A percentile compares a stretch with the other conserved stretches of the same genome.
Conservation (phyloP, 2,888 invertebrate genomes). For the Graphium colonna region DNA sequence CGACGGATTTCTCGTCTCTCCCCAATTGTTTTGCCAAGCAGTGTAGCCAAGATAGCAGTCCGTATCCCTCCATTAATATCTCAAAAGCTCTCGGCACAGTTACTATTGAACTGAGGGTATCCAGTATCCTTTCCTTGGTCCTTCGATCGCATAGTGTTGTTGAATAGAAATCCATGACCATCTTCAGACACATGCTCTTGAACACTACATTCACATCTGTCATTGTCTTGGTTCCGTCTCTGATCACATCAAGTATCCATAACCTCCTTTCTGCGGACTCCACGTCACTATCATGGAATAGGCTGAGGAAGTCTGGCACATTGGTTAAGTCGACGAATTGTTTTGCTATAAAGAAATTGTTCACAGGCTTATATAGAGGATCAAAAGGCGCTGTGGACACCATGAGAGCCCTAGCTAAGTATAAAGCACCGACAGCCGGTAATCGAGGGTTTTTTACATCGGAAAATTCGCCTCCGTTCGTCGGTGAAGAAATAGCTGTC, state of each 20-base stretch:
- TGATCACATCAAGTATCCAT: slow-evolving; percentile 89
- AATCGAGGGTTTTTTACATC: slow-evolving; percentile 66
- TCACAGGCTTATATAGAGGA: slow-evolving; percentile 88
- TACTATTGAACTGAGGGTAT: slow-evolving; percentile 81
- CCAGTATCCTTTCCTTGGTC: slow-evolving; percentile 83
- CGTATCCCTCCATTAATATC: slow-evolving; percentile 83
- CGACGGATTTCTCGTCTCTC: slow-evolving; percentile 45
- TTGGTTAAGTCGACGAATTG: slow-evolving; percentile 86
- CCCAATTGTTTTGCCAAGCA: slow-evolving; percentile 45
- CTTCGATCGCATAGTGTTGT: slow-evolving; percentile 82
- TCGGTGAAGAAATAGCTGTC: slow-evolving; percentile 42
- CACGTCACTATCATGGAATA: slow-evolving; percentile 89
- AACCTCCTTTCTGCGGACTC: slow-evolving; percentile 83
- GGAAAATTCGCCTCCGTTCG: slow-evolving; percentile 30
- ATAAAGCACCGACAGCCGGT: slow-evolving; percentile 82
- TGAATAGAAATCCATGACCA: slow-evolving; percentile 85
- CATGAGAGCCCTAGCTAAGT: slow-evolving; percentile 85
- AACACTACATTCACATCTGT: slow-evolving; percentile 87
- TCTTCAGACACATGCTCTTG: slow-evolving; percentile 87
- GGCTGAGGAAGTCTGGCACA: slow-evolving; percentile 93
- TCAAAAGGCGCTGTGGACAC: slow-evolving; percentile 87
- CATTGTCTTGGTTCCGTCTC: slow-evolving; percentile 87
- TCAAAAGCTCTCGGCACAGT: slow-evolving; percentile 83
- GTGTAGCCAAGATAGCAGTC: slow-evolving; percentile 86
- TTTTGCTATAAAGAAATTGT: slow-evolving; percentile 88